A percentile compares a stretch with the other conserved stretches of the same genome.
These are phyloP conservation scores for Sceloporus undulatus DNA, from an alignment of 2,113 vertebrate species.

Conservation along the genomic window DNA sequence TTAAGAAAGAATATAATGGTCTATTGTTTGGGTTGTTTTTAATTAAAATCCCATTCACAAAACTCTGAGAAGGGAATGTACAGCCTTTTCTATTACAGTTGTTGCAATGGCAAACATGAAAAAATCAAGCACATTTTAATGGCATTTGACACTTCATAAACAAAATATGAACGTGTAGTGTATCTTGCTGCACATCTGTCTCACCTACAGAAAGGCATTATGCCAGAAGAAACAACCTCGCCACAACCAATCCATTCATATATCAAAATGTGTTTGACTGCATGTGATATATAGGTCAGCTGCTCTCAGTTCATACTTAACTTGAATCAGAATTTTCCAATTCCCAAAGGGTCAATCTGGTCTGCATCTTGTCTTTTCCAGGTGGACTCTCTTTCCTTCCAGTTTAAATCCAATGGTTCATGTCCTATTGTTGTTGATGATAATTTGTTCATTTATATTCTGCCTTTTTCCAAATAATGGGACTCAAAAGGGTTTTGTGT, in stretches of 20 bases:
- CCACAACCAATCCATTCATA: slow-evolving; percentile 42
- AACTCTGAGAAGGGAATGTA: slow-evolving; percentile 15
- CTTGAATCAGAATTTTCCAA: background rate
- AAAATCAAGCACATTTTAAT: slow-evolving; percentile 59
- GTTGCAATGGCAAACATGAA: slow-evolving; percentile 54
- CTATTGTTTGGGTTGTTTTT: background rate
- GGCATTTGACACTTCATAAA: slow-evolving; percentile 48
- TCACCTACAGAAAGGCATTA: slow-evolving; percentile 29
- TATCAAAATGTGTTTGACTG: slow-evolving; percentile 30
- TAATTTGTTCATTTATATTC: too few relatives aligned
- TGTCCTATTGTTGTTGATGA: too few relatives aligned
- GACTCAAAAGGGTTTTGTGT: too few relatives aligned
- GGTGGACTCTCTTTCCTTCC: background rate
- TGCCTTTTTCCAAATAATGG: too few relatives aligned
- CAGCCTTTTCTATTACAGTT: slow-evolving; percentile 36
- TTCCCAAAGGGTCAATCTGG: slow-evolving; percentile 29
- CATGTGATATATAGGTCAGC: slow-evolving; percentile 20
- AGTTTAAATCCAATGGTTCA: background rate
- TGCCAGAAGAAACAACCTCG: slow-evolving; percentile 34
- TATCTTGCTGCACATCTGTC: slow-evolving; percentile 21
- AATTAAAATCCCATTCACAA: slow-evolving; percentile 50
- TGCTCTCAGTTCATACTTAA: slow-evolving; percentile 1
- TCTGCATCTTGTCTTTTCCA: background rate
- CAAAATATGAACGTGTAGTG: background rate
- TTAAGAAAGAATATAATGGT: slow-evolving; percentile 47